Percentiles rank a stretch among this genome's conserved stretches.
These are phyloP conservation scores for Sander vitreus DNA, from an alignment of 2,113 vertebrate genomes.

Conservation along the genomic window DNA sequence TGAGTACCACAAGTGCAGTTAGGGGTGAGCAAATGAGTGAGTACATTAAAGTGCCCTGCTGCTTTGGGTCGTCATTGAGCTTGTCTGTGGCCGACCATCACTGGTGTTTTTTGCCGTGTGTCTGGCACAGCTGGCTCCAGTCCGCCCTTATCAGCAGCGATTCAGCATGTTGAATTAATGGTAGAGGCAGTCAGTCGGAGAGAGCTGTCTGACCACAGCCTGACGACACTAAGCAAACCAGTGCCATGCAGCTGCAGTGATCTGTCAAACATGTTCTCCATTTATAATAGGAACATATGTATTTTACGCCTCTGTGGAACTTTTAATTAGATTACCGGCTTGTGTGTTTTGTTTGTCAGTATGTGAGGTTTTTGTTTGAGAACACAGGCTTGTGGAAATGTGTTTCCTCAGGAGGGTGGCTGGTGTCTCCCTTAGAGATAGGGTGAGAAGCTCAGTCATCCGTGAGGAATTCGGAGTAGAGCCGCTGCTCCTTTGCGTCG, in stretches of 20 bases:
- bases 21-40: conserved; percentile 11
- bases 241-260: too few relatives aligned
- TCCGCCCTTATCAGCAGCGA: conserved; percentile 5
- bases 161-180: conserved; percentile 5
- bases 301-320: background rate
- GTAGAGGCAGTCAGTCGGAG: background rate
- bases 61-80: background rate
- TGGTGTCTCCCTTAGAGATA: too few relatives aligned
- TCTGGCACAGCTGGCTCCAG: conserved; percentile 21
- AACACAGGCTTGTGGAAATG: background rate
- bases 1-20: conserved; percentile 19
- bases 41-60: conserved; percentile 5
- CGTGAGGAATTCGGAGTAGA: too few relatives aligned
- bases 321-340: too few relatives aligned
- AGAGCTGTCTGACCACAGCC: background rate
- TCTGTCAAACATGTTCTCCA: background rate
- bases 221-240: background rate
- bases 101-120: conserved; percentile 21
- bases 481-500: too few relatives aligned
- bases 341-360: too few relatives aligned
- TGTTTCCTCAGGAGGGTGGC: too few relatives aligned
- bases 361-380: too few relatives aligned
- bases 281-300: background rate
- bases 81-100: background rate
- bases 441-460: too few relatives aligned